Percentiles rank a stretch among this genome's conserved stretches.
Conservation (phyloP, 2,113 vertebrate species). For the Callipepla squamata region DNA sequence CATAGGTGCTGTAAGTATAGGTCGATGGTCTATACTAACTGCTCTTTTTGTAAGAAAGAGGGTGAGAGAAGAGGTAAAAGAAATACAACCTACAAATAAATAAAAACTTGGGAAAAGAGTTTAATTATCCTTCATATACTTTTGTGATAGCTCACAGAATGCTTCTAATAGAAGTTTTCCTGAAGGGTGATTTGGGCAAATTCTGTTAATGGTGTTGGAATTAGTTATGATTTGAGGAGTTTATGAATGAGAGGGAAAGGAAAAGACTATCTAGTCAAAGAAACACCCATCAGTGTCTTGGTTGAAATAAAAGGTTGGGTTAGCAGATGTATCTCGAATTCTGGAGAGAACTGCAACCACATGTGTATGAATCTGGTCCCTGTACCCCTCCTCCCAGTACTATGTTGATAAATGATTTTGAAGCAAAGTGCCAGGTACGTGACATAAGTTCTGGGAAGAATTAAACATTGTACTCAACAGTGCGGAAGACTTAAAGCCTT, state of each 20-base stretch:
- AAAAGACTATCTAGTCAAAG: neutral
- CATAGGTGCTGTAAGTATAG: neutral
- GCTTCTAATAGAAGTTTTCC: neutral
- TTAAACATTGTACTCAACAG: neutral
- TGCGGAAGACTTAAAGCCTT: neutral
- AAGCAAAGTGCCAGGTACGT: slow-evolving; percentile 22
- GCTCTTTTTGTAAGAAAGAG: neutral
- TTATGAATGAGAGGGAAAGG: neutral
- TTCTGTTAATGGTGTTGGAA: neutral
- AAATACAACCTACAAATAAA: neutral
- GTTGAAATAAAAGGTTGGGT: neutral
- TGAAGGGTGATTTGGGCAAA: neutral
- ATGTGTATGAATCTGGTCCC: neutral
- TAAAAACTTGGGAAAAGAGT: neutral
- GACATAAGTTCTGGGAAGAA: slow-evolving; percentile 33
- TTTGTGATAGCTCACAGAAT: neutral
- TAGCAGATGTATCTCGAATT: neutral
- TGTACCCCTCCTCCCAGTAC: neutral
- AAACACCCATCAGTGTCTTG: neutral
- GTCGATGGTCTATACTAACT: neutral
- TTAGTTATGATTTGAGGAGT: slow-evolving; percentile 4
- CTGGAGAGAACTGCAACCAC: slow-evolving; percentile 26
- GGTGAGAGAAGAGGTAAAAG: neutral
- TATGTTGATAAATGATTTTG: neutral
- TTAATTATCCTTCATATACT: neutral